These are phyloP conservation scores for Apogon hyalosoma DNA, from an alignment of 2,797 vertebrate species.

Conservation along the genomic window DNA sequence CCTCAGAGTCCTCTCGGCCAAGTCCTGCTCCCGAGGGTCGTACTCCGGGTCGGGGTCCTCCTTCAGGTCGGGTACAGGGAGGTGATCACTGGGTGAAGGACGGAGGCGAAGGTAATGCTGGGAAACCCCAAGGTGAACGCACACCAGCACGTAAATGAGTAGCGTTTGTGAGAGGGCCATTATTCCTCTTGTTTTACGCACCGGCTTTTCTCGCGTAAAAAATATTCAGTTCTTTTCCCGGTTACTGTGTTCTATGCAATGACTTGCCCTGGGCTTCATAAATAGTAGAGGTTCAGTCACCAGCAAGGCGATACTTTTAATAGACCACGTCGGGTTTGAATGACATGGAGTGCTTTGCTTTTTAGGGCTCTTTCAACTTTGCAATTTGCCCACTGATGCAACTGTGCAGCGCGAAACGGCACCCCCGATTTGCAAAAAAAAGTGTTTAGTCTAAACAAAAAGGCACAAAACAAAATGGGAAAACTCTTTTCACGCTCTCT, in stretches of 20 bases:
- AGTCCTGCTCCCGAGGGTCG: slow-evolving; percentile 93
- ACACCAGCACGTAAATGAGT: slow-evolving; percentile 85
- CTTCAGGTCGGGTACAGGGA: slow-evolving; percentile 89
- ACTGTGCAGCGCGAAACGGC: slow-evolving; percentile 54
- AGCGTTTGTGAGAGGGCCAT: slow-evolving; percentile 88
- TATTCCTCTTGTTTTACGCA: slow-evolving; percentile 63
- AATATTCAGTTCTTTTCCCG: slow-evolving; percentile 64
- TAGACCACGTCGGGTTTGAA: slow-evolving; percentile 87
- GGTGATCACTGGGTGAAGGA: slow-evolving; percentile 90
- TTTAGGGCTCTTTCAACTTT: slow-evolving; percentile 75
- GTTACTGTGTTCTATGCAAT: slow-evolving; percentile 75
- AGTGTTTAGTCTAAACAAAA: slow-evolving; percentile 54
- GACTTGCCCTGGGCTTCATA: slow-evolving; percentile 85
- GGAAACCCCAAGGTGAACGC: slow-evolving; percentile 82
- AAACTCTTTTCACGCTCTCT: slow-evolving; percentile 74
- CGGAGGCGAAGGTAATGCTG: slow-evolving; percentile 90
- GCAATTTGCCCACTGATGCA: slow-evolving; percentile 61
- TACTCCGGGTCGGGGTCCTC: slow-evolving; percentile 93
- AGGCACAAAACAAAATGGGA: slow-evolving; percentile 61
- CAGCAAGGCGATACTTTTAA: slow-evolving; percentile 90
- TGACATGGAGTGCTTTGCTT: slow-evolving; percentile 78
- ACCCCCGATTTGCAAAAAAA: slow-evolving; percentile 40
- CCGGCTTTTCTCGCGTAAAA: slow-evolving; percentile 57
- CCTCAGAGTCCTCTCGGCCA: slow-evolving; percentile 90
- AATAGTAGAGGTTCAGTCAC: slow-evolving; percentile 90